These are phyloP conservation scores for Xenentodon cancila DNA, from an alignment of 2,797 vertebrate genomes.

Conservation along the genomic window DNA sequence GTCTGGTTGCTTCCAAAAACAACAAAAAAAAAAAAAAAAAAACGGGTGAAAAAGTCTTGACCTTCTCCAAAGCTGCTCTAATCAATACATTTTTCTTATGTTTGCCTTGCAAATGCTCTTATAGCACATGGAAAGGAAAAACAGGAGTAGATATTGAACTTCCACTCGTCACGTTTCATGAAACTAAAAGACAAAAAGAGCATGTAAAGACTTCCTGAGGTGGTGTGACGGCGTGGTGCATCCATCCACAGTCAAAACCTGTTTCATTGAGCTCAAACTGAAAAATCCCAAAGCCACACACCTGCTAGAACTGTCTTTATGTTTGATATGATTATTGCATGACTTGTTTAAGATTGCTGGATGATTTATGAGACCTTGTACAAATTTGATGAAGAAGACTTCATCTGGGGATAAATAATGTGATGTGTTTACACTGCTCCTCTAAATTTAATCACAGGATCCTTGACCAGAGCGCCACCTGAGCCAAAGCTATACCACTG, in stretches of 20 bases:
- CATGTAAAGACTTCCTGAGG: too few relatives aligned
- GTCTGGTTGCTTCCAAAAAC: too few relatives aligned
- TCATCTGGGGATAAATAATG: constrained; percentile 4
- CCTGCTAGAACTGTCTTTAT: neutral
- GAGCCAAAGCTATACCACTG: constrained; percentile 19
- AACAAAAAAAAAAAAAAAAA: too few relatives aligned
- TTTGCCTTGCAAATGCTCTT: neutral
- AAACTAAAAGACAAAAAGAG: too few relatives aligned
- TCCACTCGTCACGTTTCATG: too few relatives aligned
- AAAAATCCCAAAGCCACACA: too few relatives aligned
- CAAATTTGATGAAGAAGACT: constrained; percentile 9
- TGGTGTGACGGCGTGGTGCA: too few relatives aligned
- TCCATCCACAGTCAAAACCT: too few relatives aligned
- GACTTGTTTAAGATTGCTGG: constrained; percentile 7
- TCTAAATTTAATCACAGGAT: constrained; percentile 37
- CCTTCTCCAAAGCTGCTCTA: constrained; percentile 4
- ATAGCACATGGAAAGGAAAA: neutral
- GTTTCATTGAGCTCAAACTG: too few relatives aligned
- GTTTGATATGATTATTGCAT: constrained; percentile 4
- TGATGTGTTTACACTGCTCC: constrained; percentile 11
- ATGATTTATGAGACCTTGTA: constrained; percentile 2
- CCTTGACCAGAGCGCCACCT: constrained; percentile 18
- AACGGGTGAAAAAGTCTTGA: too few relatives aligned
- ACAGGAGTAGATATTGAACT: too few relatives aligned
- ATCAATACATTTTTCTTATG: neutral